Conservation (phyloP, 2,888 invertebrate genomes). For the Pachliopta kotzebuea region DNA sequence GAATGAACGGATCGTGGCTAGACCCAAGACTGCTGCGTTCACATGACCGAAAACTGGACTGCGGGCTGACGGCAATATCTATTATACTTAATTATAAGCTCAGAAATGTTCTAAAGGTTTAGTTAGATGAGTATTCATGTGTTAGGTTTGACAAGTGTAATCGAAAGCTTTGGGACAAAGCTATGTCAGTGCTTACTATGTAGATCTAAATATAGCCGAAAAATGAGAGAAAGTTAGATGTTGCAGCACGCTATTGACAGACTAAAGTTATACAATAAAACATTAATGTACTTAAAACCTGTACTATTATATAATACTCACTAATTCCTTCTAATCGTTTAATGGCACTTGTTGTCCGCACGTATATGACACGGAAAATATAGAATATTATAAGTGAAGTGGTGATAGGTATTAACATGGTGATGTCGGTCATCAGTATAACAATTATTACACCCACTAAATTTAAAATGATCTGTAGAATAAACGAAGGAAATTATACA, state of each 20-base stretch:
- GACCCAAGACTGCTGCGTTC: conserved; percentile 88
- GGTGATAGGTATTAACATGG: conserved; percentile 69
- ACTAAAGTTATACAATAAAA: too few species aligned
- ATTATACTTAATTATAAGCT: background rate
- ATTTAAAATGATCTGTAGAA: conserved; percentile 85
- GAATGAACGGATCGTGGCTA: conserved; percentile 90
- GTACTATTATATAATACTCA: conserved; percentile 55
- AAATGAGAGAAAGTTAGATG: too few species aligned
- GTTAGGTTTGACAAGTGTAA: too few species aligned
- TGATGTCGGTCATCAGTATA: conserved; percentile 82
- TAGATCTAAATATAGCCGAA: too few species aligned
- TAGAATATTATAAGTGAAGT: conserved; percentile 82
- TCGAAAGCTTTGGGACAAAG: too few species aligned
- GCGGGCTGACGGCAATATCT: conserved; percentile 78
- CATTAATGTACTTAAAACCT: too few species aligned
- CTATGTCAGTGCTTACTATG: too few species aligned
- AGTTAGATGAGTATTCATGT: too few species aligned
- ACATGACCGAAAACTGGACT: conserved; percentile 93
- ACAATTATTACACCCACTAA: conserved; percentile 89
- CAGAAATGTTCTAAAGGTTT: too few species aligned
- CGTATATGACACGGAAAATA: conserved; percentile 82
- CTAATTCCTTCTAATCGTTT: conserved; percentile 85
- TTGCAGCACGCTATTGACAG: too few species aligned
- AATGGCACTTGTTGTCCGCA: conserved; percentile 85
- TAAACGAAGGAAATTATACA: background rate